Conservation (phyloP, 2,797 vertebrate genomes). For the Squalus acanthias region DNA sequence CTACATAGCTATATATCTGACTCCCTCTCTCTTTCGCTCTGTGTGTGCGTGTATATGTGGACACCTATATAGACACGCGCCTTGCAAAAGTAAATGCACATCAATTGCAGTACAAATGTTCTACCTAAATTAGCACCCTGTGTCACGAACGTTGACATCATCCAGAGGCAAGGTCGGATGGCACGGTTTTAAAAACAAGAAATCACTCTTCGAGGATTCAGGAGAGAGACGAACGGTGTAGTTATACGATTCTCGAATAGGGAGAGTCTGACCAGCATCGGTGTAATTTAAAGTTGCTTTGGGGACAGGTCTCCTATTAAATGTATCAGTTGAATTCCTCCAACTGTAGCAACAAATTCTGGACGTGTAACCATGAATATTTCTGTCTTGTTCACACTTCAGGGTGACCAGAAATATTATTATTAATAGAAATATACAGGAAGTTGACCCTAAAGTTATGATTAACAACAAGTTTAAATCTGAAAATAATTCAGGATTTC, state of each 20-base stretch:
- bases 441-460: slow-evolving; percentile 49
- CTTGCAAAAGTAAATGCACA: no score
- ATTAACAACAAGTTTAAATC: slow-evolving; percentile 52
- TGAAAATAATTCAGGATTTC: slow-evolving; percentile 48
- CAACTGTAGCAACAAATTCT: no score
- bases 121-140: not conserved
- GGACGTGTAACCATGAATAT: no score
- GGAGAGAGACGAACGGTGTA: slow-evolving; percentile 52
- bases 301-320: no score
- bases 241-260: not conserved
- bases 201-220: slow-evolving; percentile 55
- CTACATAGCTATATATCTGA: not conserved
- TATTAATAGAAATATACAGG: slow-evolving; percentile 53
- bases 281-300: no score
- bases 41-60: no score
- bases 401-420: slow-evolving; percentile 52
- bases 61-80: not conserved
- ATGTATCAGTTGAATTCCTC: no score
- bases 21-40: not conserved
- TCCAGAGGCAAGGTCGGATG: slow-evolving; percentile 2
- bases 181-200: slow-evolving; percentile 41
- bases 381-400: slow-evolving; percentile 49
- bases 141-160: not conserved
- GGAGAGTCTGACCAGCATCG: not conserved
- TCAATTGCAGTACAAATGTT: not conserved